These are phyloP conservation scores for Naso thynnoides DNA, from an alignment of 2,797 vertebrate genomes.

Conservation along the genomic window DNA sequence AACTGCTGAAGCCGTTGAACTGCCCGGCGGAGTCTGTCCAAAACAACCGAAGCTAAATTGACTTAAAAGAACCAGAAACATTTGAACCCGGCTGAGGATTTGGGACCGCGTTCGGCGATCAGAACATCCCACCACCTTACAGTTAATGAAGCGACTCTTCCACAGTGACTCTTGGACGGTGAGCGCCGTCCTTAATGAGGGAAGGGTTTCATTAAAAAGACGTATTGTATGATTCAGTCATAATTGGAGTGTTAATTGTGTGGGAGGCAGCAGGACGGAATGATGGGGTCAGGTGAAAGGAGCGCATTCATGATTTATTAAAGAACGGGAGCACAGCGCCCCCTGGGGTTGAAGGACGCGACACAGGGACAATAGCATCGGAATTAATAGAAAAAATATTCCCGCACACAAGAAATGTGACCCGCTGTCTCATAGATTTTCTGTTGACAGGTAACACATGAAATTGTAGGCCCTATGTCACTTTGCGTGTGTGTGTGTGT, in stretches of 20 bases:
- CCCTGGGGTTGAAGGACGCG: conserved; percentile 46
- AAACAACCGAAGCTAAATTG: neutral
- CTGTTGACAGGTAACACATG: conserved; percentile 20
- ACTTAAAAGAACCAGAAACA: neutral
- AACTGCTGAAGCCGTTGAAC: conserved; percentile 29
- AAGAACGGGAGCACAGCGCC: conserved; percentile 64
- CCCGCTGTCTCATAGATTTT: neutral
- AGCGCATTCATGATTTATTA: conserved; percentile 64
- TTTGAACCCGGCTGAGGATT: neutral
- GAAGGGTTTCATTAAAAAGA: neutral
- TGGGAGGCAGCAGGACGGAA: conserved; percentile 23
- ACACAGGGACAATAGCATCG: neutral
- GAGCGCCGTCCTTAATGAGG: fast-evolving
- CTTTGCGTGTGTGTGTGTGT: neutral
- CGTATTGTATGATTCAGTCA: neutral
- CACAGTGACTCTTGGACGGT: too few relatives aligned
- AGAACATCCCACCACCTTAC: neutral
- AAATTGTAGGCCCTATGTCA: neutral
- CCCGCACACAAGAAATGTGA: conserved; percentile 38
- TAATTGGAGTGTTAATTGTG: conserved; percentile 14
- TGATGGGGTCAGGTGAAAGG: conserved; percentile 58
- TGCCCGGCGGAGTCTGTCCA: neutral
- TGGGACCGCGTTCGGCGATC: neutral
- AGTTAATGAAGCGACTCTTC: too few relatives aligned
- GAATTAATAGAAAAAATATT: conserved; percentile 10